Conservation (phyloP, 2,888 invertebrate genomes). For the Synergus umbraculus region DNA sequence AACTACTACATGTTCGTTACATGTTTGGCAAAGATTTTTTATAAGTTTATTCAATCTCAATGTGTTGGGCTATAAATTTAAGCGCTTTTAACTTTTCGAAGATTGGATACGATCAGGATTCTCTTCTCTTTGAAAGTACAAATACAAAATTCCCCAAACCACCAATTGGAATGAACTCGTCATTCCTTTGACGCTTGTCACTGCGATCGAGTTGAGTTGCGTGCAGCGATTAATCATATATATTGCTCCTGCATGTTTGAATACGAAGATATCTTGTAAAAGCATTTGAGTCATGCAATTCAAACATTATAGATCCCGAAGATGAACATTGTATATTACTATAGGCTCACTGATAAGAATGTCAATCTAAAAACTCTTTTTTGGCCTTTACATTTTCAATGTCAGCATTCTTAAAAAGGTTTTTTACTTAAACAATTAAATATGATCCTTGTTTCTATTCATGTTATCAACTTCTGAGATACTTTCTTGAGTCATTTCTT, state of each 20-base stretch:
- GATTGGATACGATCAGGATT: not conserved
- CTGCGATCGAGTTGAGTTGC: not conserved
- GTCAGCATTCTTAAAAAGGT: too few relatives aligned
- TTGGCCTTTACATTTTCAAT: too few relatives aligned
- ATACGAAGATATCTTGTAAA: not conserved
- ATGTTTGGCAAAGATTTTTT: too few relatives aligned
- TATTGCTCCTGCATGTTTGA: not conserved
- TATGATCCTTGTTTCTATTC: too few relatives aligned
- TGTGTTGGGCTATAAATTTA: too few relatives aligned
- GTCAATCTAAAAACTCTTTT: too few relatives aligned
- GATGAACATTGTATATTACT: conserved; percentile 6
- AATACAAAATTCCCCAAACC: not conserved
- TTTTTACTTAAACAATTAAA: too few relatives aligned
- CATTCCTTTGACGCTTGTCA: not conserved
- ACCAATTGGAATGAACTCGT: not conserved
- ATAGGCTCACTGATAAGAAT: conserved; percentile 12
- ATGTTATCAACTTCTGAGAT: too few relatives aligned
- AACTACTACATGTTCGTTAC: too few relatives aligned
- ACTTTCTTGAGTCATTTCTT: too few relatives aligned
- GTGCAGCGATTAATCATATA: not conserved
- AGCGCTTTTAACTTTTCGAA: not conserved
- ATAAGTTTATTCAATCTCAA: too few relatives aligned
- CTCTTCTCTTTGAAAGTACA: not conserved
- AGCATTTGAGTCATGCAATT: conserved; percentile 31
- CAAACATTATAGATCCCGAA: conserved; percentile 5